Conservation (phyloP, 2,113 vertebrate genomes). For the Saguinus imperator region DNA sequence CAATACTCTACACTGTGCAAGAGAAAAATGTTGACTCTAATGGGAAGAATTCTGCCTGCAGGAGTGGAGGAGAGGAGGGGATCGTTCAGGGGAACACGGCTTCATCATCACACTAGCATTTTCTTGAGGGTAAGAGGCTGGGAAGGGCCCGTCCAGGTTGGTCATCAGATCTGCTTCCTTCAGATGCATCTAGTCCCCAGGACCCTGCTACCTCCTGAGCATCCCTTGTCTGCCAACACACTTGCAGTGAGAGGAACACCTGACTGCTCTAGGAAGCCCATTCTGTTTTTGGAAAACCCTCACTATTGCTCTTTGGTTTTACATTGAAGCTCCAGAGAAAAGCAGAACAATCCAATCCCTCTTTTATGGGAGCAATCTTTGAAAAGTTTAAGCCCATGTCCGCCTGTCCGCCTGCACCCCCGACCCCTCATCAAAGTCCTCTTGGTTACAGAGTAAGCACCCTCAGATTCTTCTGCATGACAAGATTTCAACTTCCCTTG, state of each 20-base stretch:
- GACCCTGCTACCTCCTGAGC: background rate
- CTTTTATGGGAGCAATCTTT: background rate
- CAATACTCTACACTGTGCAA: accelerated
- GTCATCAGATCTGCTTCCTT: background rate
- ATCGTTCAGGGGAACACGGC: too few relatives aligned
- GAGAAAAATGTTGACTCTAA: accelerated
- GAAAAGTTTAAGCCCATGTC: accelerated
- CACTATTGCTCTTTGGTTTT: background rate
- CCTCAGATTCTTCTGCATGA: background rate
- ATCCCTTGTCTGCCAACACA: background rate
- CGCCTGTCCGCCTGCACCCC: too few relatives aligned
- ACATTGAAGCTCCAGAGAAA: background rate
- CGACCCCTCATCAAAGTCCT: background rate
- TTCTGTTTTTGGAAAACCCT: background rate
- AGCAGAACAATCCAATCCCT: background rate
- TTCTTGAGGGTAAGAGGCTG: background rate
- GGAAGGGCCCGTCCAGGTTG: background rate
- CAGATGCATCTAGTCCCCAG: background rate
- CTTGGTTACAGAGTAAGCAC: too few relatives aligned
- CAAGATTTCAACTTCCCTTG: too few relatives aligned
- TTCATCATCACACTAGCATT: background rate
- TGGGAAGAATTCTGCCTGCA: background rate
- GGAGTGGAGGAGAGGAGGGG: background rate
- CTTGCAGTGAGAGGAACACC: accelerated
- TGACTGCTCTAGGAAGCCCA: background rate